A percentile compares a stretch with the other conserved stretches of the same genome.
Evolutionary conservation across 2,888 invertebrate species (phyloP).

Genomic region (Meloe dianella): DNA sequence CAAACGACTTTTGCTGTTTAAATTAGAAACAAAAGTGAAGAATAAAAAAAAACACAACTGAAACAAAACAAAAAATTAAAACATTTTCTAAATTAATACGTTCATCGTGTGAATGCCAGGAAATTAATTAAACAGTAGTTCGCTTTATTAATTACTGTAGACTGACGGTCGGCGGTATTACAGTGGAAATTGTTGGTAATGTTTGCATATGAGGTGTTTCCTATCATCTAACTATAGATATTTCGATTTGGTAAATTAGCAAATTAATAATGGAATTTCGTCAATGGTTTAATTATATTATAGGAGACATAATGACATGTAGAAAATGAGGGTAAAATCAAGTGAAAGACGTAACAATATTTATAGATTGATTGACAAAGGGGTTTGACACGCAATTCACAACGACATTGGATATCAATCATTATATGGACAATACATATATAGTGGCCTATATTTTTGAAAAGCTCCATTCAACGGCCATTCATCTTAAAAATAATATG

Average conservation of each 20-base stretch:
- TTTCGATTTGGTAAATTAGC: neutral
- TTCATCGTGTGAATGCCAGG: conserved; percentile 7
- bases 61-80: neutral
- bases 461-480: neutral
- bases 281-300: conserved; percentile 1
- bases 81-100: conserved; percentile 11
- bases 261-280: neutral
- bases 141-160: conserved; percentile 10
- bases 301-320: neutral
- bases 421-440: neutral
- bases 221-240: conserved; percentile 7
- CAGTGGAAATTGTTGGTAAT: conserved; percentile 4
- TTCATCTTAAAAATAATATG: neutral
- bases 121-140: conserved; percentile 10
- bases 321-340: neutral
- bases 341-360: neutral
- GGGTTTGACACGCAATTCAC: neutral
- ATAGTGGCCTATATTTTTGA: neutral
- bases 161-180: neutral
- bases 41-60: too few species aligned
- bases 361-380: neutral
- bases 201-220: conserved; percentile 11
- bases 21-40: neutral
- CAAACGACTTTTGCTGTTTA: neutral
- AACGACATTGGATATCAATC: neutral